phyloP scores from a whole-genome alignment of 2,113 vertebrate species.

The Osmerus eperlanus region DNA sequence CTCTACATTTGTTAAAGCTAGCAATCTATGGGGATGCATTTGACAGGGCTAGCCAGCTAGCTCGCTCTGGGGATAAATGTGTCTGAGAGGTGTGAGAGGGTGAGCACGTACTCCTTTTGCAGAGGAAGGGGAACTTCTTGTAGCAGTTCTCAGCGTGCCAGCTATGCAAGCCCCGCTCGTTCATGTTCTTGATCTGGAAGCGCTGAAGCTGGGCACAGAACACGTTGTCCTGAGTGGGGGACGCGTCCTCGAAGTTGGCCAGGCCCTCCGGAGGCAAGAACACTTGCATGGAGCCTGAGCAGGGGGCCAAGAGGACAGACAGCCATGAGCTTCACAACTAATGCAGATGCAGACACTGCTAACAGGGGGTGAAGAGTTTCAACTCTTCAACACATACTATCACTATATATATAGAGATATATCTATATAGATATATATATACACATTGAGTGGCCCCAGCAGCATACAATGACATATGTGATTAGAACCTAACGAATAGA shows the following conservation, averaged over 20 bases:
- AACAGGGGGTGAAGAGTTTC: background rate
- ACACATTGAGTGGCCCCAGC: background rate
- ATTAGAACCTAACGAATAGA: background rate
- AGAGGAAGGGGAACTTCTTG: slow-evolving; percentile 92
- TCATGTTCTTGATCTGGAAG: slow-evolving; percentile 85
- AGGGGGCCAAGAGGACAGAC: background rate
- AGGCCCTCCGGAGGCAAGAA: slow-evolving; percentile 87
- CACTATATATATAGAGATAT: background rate
- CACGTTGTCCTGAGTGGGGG: slow-evolving; percentile 83
- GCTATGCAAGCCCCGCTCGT: slow-evolving; percentile 88
- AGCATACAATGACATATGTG: no score
- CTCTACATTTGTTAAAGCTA: no score
- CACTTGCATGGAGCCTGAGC: slow-evolving; percentile 85
- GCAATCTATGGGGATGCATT: no score
- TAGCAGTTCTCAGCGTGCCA: slow-evolving; percentile 97
- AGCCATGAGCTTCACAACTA: background rate
- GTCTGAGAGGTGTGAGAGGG: background rate
- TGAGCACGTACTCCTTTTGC: slow-evolving; percentile 87
- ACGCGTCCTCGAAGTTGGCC: slow-evolving; percentile 71
- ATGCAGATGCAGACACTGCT: background rate
- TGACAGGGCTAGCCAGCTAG: no score
- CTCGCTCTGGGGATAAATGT: background rate
- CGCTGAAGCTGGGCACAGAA: slow-evolving; percentile 94
- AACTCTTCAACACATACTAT: background rate
- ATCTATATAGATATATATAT: no score